These are phyloP conservation scores for Eilema sororculum DNA, from an alignment of 2,888 invertebrate genomes.

Conservation along the genomic window DNA sequence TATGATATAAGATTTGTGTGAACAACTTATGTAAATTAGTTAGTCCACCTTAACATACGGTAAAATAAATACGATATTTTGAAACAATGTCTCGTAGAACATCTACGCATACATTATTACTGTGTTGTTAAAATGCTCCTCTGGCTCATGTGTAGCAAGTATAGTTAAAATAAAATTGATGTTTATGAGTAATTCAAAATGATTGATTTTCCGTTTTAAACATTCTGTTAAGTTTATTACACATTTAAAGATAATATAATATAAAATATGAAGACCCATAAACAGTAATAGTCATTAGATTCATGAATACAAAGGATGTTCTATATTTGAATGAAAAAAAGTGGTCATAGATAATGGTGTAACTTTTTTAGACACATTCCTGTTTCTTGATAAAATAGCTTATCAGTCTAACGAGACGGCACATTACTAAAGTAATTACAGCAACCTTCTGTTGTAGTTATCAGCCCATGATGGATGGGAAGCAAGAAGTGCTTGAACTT, in stretches of 20 bases:
- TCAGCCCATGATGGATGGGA: neutral
- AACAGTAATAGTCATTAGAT: too few species aligned
- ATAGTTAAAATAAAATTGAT: neutral
- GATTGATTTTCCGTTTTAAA: too few species aligned
- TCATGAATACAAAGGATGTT: too few species aligned
- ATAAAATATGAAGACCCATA: neutral
- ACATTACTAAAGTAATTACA: slow-evolving; percentile 18
- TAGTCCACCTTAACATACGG: neutral
- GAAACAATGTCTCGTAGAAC: neutral
- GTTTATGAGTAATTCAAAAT: neutral
- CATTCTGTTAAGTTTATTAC: neutral
- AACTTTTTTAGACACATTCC: slow-evolving; percentile 20
- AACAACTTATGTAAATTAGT: neutral
- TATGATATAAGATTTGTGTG: neutral
- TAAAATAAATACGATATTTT: neutral
- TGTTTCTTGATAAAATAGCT: slow-evolving; percentile 31
- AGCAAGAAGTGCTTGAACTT: neutral
- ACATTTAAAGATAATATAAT: neutral
- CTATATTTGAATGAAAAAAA: slow-evolving; percentile 7
- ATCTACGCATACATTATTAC: slow-evolving; percentile 1
- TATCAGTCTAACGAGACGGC: slow-evolving; percentile 34
- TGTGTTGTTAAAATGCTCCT: neutral
- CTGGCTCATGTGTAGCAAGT: neutral
- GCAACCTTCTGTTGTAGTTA: neutral
- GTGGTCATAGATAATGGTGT: neutral